These are phyloP conservation scores for Agelaius tricolor DNA, from an alignment of 2,113 vertebrate species.

Conservation along the genomic window DNA sequence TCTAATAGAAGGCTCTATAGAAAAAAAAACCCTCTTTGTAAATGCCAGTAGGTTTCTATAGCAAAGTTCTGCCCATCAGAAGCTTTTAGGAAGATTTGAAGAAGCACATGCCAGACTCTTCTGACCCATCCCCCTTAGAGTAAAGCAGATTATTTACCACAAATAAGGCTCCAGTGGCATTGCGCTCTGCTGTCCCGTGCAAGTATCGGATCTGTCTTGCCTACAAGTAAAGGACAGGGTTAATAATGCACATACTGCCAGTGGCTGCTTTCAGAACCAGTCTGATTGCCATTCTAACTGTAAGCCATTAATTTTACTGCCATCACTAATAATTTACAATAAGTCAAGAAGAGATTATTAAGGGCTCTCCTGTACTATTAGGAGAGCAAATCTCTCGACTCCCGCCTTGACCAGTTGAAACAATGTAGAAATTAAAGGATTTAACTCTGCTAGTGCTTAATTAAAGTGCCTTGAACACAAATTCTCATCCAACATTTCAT, in stretches of 20 bases:
- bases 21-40: not conserved
- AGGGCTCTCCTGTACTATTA: not conserved
- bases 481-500: not conserved
- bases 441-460: not conserved
- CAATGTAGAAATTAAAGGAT: not conserved
- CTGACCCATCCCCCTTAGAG: not conserved
- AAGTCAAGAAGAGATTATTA: not conserved
- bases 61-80: not conserved
- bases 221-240: slow-evolving; percentile 67
- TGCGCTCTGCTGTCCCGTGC: slow-evolving; percentile 80
- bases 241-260: not conserved
- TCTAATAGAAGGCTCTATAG: not conserved
- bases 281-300: not conserved
- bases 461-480: not conserved
- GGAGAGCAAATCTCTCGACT: not conserved
- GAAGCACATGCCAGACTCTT: not conserved
- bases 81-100: not conserved
- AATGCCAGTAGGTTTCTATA: not conserved
- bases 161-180: slow-evolving; percentile 87
- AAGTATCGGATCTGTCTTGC: slow-evolving; percentile 81
- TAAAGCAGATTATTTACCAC: slow-evolving; percentile 80
- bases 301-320: not conserved
- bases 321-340: not conserved
- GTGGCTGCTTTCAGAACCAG: not conserved
- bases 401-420: not conserved